Evolutionary conservation across 2,797 vertebrate genomes (phyloP).

Genomic region (Vipera ursinii): DNA sequence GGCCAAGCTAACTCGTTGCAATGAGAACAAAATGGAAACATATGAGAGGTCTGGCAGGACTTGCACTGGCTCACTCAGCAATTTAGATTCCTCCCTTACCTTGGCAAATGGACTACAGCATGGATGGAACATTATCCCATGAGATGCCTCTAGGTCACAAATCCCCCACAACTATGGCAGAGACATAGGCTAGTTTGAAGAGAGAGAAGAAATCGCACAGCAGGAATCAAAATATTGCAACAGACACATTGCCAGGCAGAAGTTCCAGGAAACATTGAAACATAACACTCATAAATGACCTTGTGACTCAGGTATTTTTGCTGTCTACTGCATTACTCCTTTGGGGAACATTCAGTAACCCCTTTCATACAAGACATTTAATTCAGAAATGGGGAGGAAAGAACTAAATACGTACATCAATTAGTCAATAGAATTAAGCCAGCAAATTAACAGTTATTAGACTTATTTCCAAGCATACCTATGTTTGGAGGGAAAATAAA

Average conservation of each 20-base stretch:
- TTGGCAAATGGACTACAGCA: not conserved
- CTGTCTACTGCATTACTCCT: not conserved
- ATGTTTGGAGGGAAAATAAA: not conserved
- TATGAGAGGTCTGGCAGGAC: constrained; percentile 21
- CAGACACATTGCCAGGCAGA: not conserved
- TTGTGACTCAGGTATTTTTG: not conserved
- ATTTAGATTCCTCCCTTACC: not conserved
- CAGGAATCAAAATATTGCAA: constrained; percentile 1
- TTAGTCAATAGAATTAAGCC: not conserved
- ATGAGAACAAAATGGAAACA: constrained; percentile 19
- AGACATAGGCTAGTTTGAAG: not conserved
- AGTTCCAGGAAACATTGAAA: not conserved
- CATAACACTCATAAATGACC: not conserved
- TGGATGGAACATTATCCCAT: not conserved
- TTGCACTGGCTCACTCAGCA: constrained; percentile 35
- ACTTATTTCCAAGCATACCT: not conserved
- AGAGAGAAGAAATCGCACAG: not conserved
- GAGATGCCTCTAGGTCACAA: not conserved
- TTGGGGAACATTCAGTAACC: not conserved
- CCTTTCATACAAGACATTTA: not conserved
- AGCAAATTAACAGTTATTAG: not conserved
- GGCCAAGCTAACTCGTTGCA: not conserved
- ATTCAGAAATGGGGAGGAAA: not conserved
- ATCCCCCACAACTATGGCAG: constrained; percentile 2
- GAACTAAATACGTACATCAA: not conserved